A percentile compares a stretch with the other conserved stretches of the same genome.
phyloP scores from a whole-genome alignment of 2,113 vertebrate species.

The Eira barbara region DNA sequence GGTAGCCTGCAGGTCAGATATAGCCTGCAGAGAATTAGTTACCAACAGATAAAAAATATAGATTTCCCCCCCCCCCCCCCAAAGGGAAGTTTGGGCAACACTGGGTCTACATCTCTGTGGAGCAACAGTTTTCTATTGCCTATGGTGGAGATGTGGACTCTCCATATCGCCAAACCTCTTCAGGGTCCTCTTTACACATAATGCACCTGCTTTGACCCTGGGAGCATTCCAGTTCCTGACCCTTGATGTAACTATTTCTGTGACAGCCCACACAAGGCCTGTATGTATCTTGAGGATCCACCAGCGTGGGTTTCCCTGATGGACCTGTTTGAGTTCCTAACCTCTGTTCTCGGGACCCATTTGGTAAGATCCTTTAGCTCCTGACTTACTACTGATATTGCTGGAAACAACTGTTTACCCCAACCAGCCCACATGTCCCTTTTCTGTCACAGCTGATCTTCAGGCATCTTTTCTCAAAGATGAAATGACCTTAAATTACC shows the following conservation, averaged over 20 bases:
- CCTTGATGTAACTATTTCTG: background rate
- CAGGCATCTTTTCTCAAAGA: background rate
- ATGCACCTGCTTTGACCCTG: background rate
- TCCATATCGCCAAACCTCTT: background rate
- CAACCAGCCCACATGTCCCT: background rate
- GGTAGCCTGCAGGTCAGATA: background rate
- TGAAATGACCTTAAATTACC: background rate
- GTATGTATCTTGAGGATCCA: background rate
- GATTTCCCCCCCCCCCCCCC: background rate
- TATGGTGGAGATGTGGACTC: background rate
- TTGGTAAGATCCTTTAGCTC: background rate
- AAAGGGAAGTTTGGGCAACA: background rate
- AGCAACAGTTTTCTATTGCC: background rate
- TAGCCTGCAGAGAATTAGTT: background rate
- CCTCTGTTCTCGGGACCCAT: background rate
- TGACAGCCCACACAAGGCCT: background rate
- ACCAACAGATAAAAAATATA: slow-evolving; percentile 12
- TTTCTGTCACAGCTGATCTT: background rate
- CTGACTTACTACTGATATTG: background rate
- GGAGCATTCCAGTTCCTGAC: slow-evolving; percentile 8
- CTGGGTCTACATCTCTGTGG: background rate
- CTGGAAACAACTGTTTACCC: background rate
- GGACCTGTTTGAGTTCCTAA: background rate
- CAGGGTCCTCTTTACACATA: background rate
- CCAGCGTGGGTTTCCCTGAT: background rate